Evolutionary conservation across 2,113 vertebrate species (phyloP).

Genomic region (Bubo scandiacus): DNA sequence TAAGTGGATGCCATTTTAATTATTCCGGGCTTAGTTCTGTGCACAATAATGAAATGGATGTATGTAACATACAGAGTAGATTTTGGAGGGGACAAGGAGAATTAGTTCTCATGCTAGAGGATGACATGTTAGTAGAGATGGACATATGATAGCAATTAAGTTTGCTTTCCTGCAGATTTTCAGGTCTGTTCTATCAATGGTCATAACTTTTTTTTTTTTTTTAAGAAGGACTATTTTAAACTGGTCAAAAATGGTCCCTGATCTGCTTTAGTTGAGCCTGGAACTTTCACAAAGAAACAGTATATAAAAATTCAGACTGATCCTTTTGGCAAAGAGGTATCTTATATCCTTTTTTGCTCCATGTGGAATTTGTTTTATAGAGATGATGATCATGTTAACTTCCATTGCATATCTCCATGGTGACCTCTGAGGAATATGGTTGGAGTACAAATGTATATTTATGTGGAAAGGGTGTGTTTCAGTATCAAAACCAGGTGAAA

Average conservation of each 20-base stretch:
- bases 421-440: conserved; percentile 22
- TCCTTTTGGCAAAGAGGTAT: neutral
- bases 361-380: conserved; percentile 26
- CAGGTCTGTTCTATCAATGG: neutral
- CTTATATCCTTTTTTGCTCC: neutral
- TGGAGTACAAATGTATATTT: conserved; percentile 31
- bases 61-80: neutral
- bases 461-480: neutral
- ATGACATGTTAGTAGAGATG: neutral
- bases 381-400: conserved; percentile 18
- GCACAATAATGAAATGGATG: neutral
- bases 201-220: neutral
- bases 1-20: conserved; percentile 30
- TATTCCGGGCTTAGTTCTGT: conserved; percentile 2
- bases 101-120: neutral
- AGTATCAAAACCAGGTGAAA: neutral
- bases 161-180: conserved; percentile 3
- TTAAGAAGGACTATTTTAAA: neutral
- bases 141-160: neutral
- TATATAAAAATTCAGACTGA: conserved; percentile 1
- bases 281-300: neutral
- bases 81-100: neutral
- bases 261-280: neutral
- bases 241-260: neutral
- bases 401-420: conserved; percentile 10